Percentiles rank a stretch among this genome's conserved stretches.
Conservation (phyloP, 2,888 invertebrate species). For the Pyrgus malvae region DNA sequence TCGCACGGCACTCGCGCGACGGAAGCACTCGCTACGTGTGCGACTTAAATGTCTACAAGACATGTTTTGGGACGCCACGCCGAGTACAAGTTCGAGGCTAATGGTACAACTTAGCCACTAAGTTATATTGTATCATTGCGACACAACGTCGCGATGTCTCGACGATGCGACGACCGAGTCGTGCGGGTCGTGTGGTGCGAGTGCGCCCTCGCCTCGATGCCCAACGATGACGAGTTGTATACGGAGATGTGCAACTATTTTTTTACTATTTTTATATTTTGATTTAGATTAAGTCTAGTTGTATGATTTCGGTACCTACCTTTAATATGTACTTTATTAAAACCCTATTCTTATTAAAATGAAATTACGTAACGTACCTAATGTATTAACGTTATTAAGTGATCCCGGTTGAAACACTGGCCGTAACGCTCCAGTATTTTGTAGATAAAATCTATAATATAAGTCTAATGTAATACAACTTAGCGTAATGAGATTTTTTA, state of each 20-base stretch:
- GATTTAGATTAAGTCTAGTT: conserved; percentile 80
- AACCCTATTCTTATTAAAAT: conserved; percentile 69
- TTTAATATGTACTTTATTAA: conserved; percentile 70
- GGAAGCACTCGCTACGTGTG: conserved; percentile 6
- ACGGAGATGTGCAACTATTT: conserved; percentile 77
- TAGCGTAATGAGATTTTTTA: conserved; percentile 81
- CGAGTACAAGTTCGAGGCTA: conserved; percentile 15
- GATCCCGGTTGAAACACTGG: conserved; percentile 76
- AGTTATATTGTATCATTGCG: conserved; percentile 19
- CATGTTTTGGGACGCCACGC: conserved; percentile 27
- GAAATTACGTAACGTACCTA: conserved; percentile 56
- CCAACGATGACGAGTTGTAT: conserved; percentile 72
- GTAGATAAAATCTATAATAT: conserved; percentile 81
- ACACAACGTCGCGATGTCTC: neutral
- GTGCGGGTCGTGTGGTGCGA: conserved; percentile 3
- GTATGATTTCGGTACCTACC: conserved; percentile 70
- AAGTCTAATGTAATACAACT: conserved; percentile 78
- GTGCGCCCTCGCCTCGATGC: conserved; percentile 43
- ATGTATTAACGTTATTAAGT: conserved; percentile 49
- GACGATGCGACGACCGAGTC: neutral
- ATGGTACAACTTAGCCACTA: conserved; percentile 20
- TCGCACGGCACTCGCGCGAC: conserved; percentile 4
- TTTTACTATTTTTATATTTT: conserved; percentile 82
- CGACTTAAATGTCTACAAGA: conserved; percentile 19
- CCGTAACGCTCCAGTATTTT: conserved; percentile 77